phyloP scores from a whole-genome alignment of 2,888 invertebrate genomes.

The Liopterus haemorrhoidalis region DNA sequence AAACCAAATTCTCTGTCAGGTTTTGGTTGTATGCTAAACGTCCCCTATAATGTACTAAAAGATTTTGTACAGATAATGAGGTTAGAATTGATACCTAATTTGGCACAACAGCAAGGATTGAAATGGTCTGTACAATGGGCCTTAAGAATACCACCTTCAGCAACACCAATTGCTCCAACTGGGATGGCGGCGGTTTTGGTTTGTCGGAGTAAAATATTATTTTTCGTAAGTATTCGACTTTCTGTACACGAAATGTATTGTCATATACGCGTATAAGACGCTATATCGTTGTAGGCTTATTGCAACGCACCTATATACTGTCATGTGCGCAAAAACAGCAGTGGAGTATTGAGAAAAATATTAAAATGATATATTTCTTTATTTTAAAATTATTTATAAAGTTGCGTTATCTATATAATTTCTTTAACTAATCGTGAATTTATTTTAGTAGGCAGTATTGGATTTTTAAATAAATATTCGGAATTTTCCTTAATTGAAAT shows the following conservation, averaged over 20 bases:
- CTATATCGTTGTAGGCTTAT: no score
- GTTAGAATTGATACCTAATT: slow-evolving; percentile 55
- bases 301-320: no score
- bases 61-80: slow-evolving; percentile 87
- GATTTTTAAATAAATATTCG: no score
- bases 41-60: slow-evolving; percentile 79
- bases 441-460: no score
- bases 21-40: slow-evolving; percentile 77
- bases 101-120: slow-evolving; percentile 57
- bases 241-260: slow-evolving; percentile 3
- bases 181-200: slow-evolving; percentile 84
- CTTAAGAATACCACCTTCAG: slow-evolving; percentile 84
- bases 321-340: no score
- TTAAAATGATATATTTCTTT: no score
- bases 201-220: slow-evolving; percentile 80
- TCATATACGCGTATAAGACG: not conserved
- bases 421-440: no score
- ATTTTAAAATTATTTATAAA: no score
- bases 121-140: slow-evolving; percentile 92
- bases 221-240: slow-evolving; percentile 66
- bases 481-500: no score
- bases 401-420: no score
- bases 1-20: slow-evolving; percentile 83
- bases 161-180: slow-evolving; percentile 79
- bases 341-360: no score